phyloP scores from a whole-genome alignment of 2,113 vertebrate species.

The Pterophyllum scalare region DNA sequence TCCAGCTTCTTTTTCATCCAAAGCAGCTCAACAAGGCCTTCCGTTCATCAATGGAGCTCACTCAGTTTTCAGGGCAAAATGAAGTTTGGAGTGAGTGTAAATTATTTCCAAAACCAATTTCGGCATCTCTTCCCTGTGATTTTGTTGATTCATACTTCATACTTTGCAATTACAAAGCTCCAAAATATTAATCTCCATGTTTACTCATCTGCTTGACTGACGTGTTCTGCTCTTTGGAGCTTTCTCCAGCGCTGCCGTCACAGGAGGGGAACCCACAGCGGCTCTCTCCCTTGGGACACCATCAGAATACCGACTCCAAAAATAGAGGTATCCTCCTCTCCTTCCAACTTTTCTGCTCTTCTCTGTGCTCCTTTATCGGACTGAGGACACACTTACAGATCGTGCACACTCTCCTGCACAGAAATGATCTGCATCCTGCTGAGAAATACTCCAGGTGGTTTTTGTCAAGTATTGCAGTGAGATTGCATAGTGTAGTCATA shows the following conservation, averaged over 20 bases:
- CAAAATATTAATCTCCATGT: conserved; percentile 22
- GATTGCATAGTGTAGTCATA: conserved; percentile 35
- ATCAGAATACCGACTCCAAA: conserved; percentile 66
- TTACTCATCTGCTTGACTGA: conserved; percentile 37
- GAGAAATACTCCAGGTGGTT: conserved; percentile 3
- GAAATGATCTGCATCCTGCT: background rate
- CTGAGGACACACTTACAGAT: conserved; percentile 13
- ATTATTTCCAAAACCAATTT: background rate
- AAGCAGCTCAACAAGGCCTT: background rate
- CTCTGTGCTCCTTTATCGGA: conserved; percentile 24
- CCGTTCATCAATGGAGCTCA: conserved; percentile 17
- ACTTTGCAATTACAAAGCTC: background rate
- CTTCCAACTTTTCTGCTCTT: conserved; percentile 31
- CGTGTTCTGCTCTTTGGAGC: conserved; percentile 29
- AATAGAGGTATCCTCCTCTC: conserved; percentile 67
- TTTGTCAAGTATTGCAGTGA: conserved; percentile 30
- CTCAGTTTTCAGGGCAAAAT: conserved; percentile 22
- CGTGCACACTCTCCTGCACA: background rate
- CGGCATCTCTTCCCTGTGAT: background rate
- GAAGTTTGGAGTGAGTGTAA: background rate
- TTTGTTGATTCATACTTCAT: background rate
- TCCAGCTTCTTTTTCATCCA: background rate
- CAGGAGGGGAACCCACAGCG: conserved; percentile 62
- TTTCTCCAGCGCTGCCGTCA: conserved; percentile 54
- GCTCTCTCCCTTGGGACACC: conserved; percentile 51